phyloP scores from a whole-genome alignment of 2,888 invertebrate genomes.

The Apodemia mormo region DNA sequence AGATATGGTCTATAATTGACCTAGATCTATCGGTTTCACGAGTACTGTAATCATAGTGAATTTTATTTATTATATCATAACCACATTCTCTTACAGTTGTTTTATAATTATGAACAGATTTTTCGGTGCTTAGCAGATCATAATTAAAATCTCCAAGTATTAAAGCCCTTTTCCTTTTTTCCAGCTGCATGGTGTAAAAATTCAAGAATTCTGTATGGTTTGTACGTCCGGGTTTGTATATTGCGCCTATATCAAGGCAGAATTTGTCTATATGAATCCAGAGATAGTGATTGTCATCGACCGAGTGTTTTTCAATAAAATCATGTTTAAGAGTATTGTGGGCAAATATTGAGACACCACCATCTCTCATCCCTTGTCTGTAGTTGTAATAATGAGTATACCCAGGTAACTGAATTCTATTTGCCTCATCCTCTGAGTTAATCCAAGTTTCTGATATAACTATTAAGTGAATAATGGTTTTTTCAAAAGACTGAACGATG shows the following conservation, averaged over 20 bases:
- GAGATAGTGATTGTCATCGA: conserved; percentile 36
- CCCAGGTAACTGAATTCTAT: neutral
- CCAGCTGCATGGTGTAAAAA: conserved; percentile 26
- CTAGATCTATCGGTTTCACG: neutral
- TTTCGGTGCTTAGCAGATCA: conserved; percentile 29
- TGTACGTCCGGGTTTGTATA: conserved; percentile 37
- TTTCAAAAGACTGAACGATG: conserved; percentile 14
- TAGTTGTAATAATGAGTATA: conserved; percentile 21
- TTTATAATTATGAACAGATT: conserved; percentile 20
- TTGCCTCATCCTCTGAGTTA: neutral
- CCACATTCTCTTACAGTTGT: conserved; percentile 19
- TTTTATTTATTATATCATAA: conserved; percentile 23
- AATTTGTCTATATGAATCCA: conserved; percentile 37
- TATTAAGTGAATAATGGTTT: conserved; percentile 15
- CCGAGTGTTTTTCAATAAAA: conserved; percentile 25
- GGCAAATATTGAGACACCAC: conserved; percentile 26
- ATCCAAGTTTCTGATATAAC: conserved; percentile 22
- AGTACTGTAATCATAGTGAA: conserved; percentile 14
- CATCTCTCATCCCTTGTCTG: conserved; percentile 22
- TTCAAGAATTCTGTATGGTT: conserved; percentile 30
- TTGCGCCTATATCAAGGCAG: conserved; percentile 33
- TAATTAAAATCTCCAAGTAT: conserved; percentile 37
- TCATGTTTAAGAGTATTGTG: conserved; percentile 33
- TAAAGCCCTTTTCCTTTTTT: conserved; percentile 32
- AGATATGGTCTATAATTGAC: conserved; percentile 16